Percentiles rank a stretch among this genome's conserved stretches.
phyloP scores from a whole-genome alignment of 2,113 vertebrate species.

The Pluvialis apricaria region DNA sequence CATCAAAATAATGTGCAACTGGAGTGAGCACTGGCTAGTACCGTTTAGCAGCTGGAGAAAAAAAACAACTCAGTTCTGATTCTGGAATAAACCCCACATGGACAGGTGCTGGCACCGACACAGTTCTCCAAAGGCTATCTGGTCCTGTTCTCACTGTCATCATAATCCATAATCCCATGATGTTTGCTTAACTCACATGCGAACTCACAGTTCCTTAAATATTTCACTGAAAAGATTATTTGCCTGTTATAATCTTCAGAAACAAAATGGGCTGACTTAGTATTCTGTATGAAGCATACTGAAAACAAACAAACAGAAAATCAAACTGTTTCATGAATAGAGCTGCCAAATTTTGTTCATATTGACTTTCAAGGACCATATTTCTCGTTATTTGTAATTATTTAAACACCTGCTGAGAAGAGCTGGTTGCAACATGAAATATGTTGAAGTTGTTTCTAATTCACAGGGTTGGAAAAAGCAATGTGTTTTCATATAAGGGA shows the following conservation, averaged over 20 bases:
- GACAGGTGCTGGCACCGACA: background rate
- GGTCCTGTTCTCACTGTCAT: background rate
- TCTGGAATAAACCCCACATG: background rate
- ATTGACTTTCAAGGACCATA: background rate
- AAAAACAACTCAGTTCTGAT: fast-evolving
- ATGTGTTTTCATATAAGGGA: background rate
- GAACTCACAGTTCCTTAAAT: background rate
- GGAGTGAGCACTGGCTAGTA: background rate
- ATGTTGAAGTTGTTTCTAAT: background rate
- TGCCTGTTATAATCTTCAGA: background rate
- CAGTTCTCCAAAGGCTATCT: background rate
- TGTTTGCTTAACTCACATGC: background rate
- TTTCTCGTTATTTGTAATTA: background rate
- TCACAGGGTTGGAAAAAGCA: background rate
- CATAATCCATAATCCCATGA: background rate
- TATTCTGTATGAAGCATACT: background rate
- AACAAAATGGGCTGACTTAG: background rate
- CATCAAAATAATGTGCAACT: background rate
- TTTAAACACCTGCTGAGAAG: conserved; percentile 12
- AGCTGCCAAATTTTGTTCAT: background rate
- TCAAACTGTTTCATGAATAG: background rate
- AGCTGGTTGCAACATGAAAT: background rate
- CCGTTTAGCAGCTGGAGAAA: background rate
- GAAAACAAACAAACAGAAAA: conserved; percentile 11
- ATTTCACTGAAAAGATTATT: background rate